Conservation (phyloP, 2,888 invertebrate genomes). For the Trachelus troglodyta region DNA sequence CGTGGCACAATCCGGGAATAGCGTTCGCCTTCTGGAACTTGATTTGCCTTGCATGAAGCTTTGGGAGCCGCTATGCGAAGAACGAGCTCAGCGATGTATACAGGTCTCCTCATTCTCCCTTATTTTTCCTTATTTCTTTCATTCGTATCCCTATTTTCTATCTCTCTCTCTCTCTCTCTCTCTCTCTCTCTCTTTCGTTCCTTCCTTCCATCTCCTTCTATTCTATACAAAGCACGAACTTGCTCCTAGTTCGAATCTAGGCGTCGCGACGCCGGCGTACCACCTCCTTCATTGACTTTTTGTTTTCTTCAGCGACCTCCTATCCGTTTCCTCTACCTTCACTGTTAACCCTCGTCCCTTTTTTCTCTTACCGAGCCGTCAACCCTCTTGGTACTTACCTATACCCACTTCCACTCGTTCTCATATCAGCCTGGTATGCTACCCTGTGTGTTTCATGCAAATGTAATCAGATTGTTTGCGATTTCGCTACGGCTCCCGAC, state of each 20-base stretch:
- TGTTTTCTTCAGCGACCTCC: slow-evolving; percentile 26
- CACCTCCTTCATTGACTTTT: slow-evolving; percentile 38
- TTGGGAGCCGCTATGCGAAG: slow-evolving; percentile 40
- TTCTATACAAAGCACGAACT: background rate
- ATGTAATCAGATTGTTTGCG: slow-evolving; percentile 55
- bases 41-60: slow-evolving; percentile 66
- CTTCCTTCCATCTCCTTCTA: slow-evolving; percentile 6
- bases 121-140: slow-evolving; percentile 11
- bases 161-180: slow-evolving; percentile 9
- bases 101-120: slow-evolving; percentile 15
- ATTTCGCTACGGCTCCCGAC: slow-evolving; percentile 30
- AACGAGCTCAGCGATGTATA: slow-evolving; percentile 49
- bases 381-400: background rate
- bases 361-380: slow-evolving; percentile 16
- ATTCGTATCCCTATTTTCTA: slow-evolving; percentile 1
- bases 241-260: slow-evolving; percentile 28
- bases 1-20: slow-evolving; percentile 55
- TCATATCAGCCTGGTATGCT: slow-evolving; percentile 36
- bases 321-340: slow-evolving; percentile 5
- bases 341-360: slow-evolving; percentile 13
- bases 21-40: slow-evolving; percentile 53
- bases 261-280: slow-evolving; percentile 41
- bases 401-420: slow-evolving; percentile 22
- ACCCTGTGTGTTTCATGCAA: slow-evolving; percentile 48
- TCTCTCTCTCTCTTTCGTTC: slow-evolving; percentile 12